Base-by-base conservation (phyloP, 2,113 vertebrate genomes). In the Beaufortia kweichowensis region DNA sequence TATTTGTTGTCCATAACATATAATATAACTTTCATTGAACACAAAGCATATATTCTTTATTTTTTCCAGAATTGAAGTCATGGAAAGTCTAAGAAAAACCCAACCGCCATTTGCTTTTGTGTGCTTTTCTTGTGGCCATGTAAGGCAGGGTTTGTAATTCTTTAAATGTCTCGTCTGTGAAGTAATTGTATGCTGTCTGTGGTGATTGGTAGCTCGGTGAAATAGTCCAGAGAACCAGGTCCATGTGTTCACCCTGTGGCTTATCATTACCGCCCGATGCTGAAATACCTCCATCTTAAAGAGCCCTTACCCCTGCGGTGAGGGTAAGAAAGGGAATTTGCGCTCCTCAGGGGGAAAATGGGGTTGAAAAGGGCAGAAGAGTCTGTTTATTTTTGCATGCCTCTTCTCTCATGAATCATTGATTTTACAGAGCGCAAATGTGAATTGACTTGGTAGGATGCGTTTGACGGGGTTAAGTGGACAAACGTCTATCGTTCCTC, bases 401-500 rank as follows among this genome's bases (percentile, higher is more conserved):
- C 70, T 31, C 65, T 62, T 39, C 65, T 63, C 70, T 77, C 85
- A 90, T 91, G 83, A 89, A 90, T 91, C 82, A 89, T 91, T 92
- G 66, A 91, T 90, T 86, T 64, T 60, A 15, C 56, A 23, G 24
- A 65, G 71, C 85, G 80, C 88, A 86, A 89, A 89, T 86, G 86
- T 85, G 88, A 90, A 86, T 82, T 43, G 82, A 90, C 83, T 79
- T 87, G 87, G 91, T 82, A 85, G 89, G 86, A 87, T 71, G 79
- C 69, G 83, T 62, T 87, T 82, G 88, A 84, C 78, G 83, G 87
- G 90, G 89, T 91, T 91, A 91, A 92, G 91, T 91, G 91, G 87
- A 87, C 83, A 79, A 83, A 77, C 86, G 83, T 89, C 68, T 86
- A 85, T 23, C 59, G 81, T 86, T 85, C 64, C 67, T 56, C 19